Percentiles rank a stretch among this genome's conserved stretches.
Conservation (phyloP, 2,888 invertebrate species). For the Digitonthophagus gazella region DNA sequence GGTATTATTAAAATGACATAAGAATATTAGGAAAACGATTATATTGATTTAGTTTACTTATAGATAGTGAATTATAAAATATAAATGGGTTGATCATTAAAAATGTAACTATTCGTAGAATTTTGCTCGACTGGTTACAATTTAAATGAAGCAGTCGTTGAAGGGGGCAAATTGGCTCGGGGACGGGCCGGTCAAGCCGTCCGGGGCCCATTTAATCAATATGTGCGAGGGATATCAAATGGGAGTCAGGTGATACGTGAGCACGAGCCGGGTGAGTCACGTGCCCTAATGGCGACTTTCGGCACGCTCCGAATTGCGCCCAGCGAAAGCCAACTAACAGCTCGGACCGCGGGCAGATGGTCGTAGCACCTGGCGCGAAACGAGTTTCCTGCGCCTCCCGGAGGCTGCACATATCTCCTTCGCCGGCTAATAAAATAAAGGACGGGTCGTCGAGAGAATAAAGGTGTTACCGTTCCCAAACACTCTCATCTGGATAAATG, state of each 20-base stretch:
- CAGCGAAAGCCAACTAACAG: constrained; percentile 10
- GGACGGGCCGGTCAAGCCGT: background rate
- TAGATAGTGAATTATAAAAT: background rate
- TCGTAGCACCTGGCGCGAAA: constrained; percentile 14
- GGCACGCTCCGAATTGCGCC: constrained; percentile 6
- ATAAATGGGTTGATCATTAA: background rate
- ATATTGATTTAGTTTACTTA: background rate
- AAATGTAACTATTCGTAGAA: background rate
- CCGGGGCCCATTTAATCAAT: background rate
- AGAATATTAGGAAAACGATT: too few relatives aligned
- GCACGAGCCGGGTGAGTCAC: background rate
- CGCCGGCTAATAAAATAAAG: background rate
- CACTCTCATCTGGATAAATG: background rate
- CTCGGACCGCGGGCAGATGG: constrained; percentile 16
- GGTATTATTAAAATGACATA: too few relatives aligned
- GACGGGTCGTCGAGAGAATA: background rate
- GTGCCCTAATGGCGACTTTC: background rate
- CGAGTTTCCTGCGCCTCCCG: background rate
- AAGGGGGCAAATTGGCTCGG: background rate
- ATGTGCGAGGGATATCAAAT: background rate
- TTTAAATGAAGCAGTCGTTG: background rate
- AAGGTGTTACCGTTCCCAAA: background rate
- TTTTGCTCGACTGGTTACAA: background rate
- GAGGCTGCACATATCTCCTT: background rate
- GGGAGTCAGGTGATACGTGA: background rate